These are phyloP conservation scores for Amphiduros pacificus DNA, from an alignment of 2,888 invertebrate genomes.

Conservation along the genomic window DNA sequence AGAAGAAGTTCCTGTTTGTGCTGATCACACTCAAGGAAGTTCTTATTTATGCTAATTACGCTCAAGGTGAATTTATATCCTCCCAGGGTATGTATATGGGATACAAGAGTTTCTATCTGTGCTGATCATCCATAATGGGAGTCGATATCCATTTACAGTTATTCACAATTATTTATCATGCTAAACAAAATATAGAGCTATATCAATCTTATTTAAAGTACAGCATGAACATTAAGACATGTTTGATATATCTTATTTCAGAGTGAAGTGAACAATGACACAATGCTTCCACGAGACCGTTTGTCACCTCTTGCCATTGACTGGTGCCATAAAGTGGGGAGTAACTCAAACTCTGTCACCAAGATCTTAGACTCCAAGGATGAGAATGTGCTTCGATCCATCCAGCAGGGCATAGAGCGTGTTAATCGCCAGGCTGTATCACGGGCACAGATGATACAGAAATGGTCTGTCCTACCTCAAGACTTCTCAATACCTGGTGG, in stretches of 20 bases:
- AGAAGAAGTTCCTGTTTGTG: no score
- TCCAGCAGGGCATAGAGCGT: constrained; percentile 70
- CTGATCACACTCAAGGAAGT: no score
- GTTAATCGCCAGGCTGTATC: constrained; percentile 81
- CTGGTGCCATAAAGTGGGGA: constrained; percentile 63
- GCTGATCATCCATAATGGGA: no score
- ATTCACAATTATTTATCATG: no score
- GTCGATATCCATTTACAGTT: no score
- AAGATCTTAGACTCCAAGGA: constrained; percentile 60
- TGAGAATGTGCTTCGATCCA: constrained; percentile 68
- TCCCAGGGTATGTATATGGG: no score
- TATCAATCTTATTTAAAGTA: no score
- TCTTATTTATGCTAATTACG: no score
- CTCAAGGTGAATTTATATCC: no score
- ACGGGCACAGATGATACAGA: constrained; percentile 86
- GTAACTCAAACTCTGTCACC: constrained; percentile 69
- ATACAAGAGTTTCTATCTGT: no score
- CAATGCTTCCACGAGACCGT: constrained; percentile 73
- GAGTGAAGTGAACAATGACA: constrained; percentile 68
- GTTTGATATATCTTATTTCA: no score
- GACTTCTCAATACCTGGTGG: constrained; percentile 87
- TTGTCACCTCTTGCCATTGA: constrained; percentile 69
- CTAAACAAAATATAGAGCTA: no score
- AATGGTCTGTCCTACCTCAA: constrained; percentile 78
- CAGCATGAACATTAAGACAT: not conserved